These are phyloP conservation scores for Takifugu bimaculatus DNA, from an alignment of 2,113 vertebrate species.

Conservation along the genomic window DNA sequence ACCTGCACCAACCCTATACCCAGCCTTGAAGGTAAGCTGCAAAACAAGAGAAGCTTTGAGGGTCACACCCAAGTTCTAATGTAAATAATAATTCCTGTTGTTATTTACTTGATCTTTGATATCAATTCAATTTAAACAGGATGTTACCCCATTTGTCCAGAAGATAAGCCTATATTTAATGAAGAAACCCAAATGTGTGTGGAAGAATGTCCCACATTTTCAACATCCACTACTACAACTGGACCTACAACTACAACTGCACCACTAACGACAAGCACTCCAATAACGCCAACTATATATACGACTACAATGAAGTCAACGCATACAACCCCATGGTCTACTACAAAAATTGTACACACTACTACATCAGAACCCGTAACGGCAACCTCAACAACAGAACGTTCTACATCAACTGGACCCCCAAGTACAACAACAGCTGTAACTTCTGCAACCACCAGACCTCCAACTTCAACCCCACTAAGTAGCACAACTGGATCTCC, in stretches of 20 bases:
- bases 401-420: not conserved
- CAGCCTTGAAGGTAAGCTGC: slow-evolving; percentile 83
- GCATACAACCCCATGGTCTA: not conserved
- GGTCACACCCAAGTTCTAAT: not conserved
- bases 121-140: slow-evolving; percentile 68
- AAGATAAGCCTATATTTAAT: slow-evolving; percentile 80
- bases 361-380: not conserved
- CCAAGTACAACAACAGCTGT: not conserved
- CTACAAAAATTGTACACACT: not conserved
- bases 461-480: not conserved
- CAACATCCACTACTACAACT: no score
- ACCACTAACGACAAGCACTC: not conserved
- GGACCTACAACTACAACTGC: slow-evolving; percentile 68
- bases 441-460: not conserved
- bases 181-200: slow-evolving; percentile 81
- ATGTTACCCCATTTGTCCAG: slow-evolving; percentile 87
- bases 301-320: not conserved
- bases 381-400: not conserved
- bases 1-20: slow-evolving; percentile 75
- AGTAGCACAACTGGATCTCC: not conserved
- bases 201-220: slow-evolving; percentile 68
- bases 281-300: not conserved
- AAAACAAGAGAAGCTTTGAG: not conserved
- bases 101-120: not conserved
- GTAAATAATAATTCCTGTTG: not conserved